These are phyloP conservation scores for Cuniculus paca DNA, from an alignment of 2,797 vertebrate genomes.

Conservation along the genomic window DNA sequence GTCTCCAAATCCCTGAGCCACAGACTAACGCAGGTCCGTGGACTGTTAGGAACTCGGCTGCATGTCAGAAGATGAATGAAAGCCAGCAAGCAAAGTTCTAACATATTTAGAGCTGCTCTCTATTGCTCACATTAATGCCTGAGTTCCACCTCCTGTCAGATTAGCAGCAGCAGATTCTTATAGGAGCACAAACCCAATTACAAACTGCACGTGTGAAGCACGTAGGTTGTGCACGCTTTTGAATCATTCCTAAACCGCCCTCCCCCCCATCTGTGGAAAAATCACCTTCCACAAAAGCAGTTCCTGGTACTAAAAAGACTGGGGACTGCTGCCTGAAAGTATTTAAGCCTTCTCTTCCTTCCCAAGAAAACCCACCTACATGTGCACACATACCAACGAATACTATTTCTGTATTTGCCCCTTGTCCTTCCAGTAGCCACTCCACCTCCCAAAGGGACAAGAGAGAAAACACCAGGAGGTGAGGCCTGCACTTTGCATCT, in stretches of 20 bases:
- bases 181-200: background rate
- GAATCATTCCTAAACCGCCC: background rate
- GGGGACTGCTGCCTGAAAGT: background rate
- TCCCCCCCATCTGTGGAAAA: background rate
- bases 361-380: slow-evolving; percentile 8
- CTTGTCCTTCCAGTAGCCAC: slow-evolving; percentile 20
- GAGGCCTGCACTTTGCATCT: slow-evolving; percentile 13
- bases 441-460: slow-evolving; percentile 17
- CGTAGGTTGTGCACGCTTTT: background rate
- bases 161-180: background rate
- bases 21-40: background rate
- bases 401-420: slow-evolving; percentile 1
- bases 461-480: background rate
- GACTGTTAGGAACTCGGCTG: background rate
- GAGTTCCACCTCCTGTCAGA: background rate
- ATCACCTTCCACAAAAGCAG: background rate
- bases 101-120: background rate
- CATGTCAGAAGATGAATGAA: background rate
- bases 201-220: background rate
- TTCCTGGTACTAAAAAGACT: background rate
- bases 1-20: background rate
- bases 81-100: background rate
- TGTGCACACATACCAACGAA: background rate
- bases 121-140: background rate
- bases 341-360: slow-evolving; percentile 34